These are phyloP conservation scores for Zeugodacus cucurbitae DNA, from an alignment of 1,140 invertebrate species.

Conservation along the genomic window DNA sequence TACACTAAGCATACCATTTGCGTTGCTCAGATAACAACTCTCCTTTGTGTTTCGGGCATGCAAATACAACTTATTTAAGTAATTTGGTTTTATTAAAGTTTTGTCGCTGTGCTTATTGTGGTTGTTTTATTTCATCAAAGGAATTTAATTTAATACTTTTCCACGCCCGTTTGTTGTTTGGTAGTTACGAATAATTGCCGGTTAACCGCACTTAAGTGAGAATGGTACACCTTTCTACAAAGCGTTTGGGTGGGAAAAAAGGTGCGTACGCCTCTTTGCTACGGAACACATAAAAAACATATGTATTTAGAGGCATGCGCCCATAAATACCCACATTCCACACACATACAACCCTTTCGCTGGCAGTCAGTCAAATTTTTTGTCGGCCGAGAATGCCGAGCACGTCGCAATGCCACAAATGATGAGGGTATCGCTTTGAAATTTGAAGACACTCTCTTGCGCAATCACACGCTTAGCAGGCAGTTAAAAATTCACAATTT, in stretches of 20 bases:
- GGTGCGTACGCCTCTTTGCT: too few relatives aligned
- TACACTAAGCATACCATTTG: too few relatives aligned
- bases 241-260: too few relatives aligned
- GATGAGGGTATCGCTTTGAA: neutral
- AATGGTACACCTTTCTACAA: neutral
- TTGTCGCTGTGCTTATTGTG: neutral
- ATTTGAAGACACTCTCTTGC: neutral
- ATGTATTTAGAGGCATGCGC: too few relatives aligned
- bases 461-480: neutral
- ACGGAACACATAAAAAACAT: too few relatives aligned
- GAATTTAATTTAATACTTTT: neutral
- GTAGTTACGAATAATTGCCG: neutral
- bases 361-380: neutral
- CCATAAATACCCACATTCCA: neutral
- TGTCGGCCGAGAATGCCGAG: neutral
- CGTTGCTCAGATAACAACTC: too few relatives aligned
- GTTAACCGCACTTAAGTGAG: neutral
- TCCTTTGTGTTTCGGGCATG: too few relatives aligned
- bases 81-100: neutral
- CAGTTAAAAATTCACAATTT: neutral
- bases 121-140: constrained; percentile 1
- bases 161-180: neutral
- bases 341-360: neutral
- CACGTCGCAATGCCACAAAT: neutral
- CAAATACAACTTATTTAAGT: neutral